Evolutionary conservation across 2,113 vertebrate species (phyloP).

Genomic region (Antennarius striatus): DNA sequence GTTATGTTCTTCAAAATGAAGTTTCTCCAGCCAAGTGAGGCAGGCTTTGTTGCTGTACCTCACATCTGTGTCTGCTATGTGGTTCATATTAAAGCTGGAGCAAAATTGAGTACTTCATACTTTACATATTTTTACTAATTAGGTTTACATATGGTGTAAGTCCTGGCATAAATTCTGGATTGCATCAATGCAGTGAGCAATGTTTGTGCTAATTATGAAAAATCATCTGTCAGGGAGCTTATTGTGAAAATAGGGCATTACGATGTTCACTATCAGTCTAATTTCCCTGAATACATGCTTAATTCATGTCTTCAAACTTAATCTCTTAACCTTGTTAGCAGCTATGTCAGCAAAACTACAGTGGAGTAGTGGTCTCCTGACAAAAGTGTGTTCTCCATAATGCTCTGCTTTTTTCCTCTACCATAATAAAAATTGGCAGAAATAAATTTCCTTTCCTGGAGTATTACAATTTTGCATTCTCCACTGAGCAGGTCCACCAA

Average conservation of each 20-base stretch:
- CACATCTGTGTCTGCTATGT: too few species aligned
- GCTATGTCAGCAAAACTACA: background rate
- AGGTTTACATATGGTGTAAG: conserved; percentile 24
- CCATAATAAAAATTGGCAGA: conserved; percentile 32
- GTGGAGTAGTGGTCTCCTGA: background rate
- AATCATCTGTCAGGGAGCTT: conserved; percentile 23
- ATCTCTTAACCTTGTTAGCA: conserved; percentile 4
- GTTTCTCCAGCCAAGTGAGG: too few species aligned
- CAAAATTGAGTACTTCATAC: too few species aligned
- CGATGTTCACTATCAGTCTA: conserved; percentile 20
- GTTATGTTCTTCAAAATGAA: too few species aligned
- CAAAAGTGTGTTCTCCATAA: background rate
- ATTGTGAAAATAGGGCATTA: conserved; percentile 19
- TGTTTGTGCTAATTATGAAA: conserved; percentile 30
- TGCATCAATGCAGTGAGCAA: conserved; percentile 2
- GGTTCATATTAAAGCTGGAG: too few species aligned
- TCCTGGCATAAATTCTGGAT: conserved; percentile 17
- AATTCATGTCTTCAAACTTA: background rate
- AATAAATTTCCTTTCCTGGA: conserved; percentile 53
- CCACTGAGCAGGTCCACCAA: conserved; percentile 30
- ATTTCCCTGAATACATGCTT: conserved; percentile 12
- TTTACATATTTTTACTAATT: background rate
- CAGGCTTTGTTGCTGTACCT: too few species aligned
- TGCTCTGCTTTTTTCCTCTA: conserved; percentile 52
- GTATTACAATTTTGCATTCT: conserved; percentile 39